A percentile compares a stretch with the other conserved stretches of the same genome.
Evolutionary conservation across 2,888 invertebrate genomes (phyloP).

Genomic region (Nomada lathburiana): DNA sequence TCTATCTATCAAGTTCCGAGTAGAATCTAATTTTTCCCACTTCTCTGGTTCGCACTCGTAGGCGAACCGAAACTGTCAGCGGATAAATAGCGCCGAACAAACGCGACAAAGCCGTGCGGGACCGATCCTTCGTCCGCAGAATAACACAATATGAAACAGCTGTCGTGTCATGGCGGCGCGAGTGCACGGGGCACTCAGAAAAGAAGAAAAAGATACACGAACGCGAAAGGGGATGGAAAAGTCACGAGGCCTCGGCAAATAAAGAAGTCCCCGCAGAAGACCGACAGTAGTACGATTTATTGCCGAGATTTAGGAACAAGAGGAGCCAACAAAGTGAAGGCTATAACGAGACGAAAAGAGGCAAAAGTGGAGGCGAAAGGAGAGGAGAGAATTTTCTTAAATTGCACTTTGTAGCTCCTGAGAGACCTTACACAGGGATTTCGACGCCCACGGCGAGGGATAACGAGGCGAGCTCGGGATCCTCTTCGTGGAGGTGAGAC

Average conservation of each 20-base stretch:
- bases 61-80: too few relatives aligned
- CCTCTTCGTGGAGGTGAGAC: conserved; percentile 66
- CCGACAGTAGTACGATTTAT: conserved; percentile 62
- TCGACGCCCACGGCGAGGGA: conserved; percentile 79
- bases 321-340: conserved; percentile 32
- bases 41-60: too few relatives aligned
- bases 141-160: conserved; percentile 12
- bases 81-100: too few relatives aligned
- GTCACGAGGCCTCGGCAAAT: conserved; percentile 29
- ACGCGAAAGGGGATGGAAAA: conserved; percentile 7
- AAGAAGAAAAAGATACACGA: not conserved
- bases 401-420: conserved; percentile 79
- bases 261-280: conserved; percentile 38
- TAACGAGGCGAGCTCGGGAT: conserved; percentile 73
- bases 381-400: conserved; percentile 75
- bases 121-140: not conserved
- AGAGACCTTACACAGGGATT: conserved; percentile 74
- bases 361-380: conserved; percentile 60
- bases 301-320: conserved; percentile 54
- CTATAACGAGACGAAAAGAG: conserved; percentile 62
- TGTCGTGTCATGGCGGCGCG: conserved; percentile 2
- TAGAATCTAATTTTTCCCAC: too few relatives aligned
- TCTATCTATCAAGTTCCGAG: too few relatives aligned
- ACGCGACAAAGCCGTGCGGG: too few relatives aligned
- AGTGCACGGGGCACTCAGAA: not conserved